Conservation (phyloP, 2,797 vertebrate species). For the Liparis tanakae region DNA sequence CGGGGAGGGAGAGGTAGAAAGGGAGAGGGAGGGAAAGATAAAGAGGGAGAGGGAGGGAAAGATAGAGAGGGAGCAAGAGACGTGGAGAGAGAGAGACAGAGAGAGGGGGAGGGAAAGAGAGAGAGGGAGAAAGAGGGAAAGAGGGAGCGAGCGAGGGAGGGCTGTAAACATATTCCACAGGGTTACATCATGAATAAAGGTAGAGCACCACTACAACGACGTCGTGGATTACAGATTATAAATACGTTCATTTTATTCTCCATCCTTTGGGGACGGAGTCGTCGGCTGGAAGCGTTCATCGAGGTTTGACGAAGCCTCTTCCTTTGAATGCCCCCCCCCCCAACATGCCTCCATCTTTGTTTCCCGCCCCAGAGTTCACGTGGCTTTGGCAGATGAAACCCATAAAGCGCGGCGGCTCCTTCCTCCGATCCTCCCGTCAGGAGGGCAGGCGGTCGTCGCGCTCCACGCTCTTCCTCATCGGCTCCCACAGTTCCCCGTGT, state of each 20-base stretch:
- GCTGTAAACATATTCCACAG: too few relatives aligned
- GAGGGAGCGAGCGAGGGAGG: too few relatives aligned
- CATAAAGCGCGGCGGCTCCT: conserved; percentile 33
- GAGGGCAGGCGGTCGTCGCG: conserved; percentile 36
- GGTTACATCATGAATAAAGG: too few relatives aligned
- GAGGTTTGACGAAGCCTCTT: conserved; percentile 23
- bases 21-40: too few relatives aligned
- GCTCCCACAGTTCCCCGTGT: conserved; percentile 33
- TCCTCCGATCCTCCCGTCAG: conserved; percentile 34
- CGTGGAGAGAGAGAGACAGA: too few relatives aligned
- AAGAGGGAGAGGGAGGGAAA: too few relatives aligned
- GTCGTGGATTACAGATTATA: conserved; percentile 30
- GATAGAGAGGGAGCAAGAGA: too few relatives aligned
- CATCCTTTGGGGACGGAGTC: conserved; percentile 16
- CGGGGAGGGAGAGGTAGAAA: too few relatives aligned
- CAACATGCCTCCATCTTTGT: conserved; percentile 14
- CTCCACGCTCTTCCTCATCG: conserved; percentile 38
- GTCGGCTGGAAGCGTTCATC: not conserved
- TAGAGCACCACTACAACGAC: conserved; percentile 17
- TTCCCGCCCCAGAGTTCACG: conserved; percentile 28
- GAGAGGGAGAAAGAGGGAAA: too few relatives aligned
- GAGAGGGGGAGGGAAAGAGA: too few relatives aligned
- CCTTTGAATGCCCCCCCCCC: not conserved
- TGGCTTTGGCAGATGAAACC: conserved; percentile 54
- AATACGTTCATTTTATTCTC: conserved; percentile 4